Conservation (phyloP, 2,797 vertebrate genomes). For the Notamacropus eugenii region DNA sequence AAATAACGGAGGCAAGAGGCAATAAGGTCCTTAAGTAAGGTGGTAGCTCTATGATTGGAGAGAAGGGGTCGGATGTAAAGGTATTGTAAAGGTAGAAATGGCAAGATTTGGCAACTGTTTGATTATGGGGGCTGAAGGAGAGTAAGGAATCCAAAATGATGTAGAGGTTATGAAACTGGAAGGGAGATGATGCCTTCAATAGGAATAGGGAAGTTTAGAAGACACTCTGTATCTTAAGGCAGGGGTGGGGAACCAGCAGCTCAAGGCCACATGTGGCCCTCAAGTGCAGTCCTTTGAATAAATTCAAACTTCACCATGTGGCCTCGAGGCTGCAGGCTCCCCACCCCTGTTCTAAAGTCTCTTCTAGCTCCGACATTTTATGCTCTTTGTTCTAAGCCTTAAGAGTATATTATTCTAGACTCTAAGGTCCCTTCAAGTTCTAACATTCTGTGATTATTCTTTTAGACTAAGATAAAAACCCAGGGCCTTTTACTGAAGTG, state of each 20-base stretch:
- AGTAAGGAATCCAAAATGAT: neutral
- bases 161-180: neutral
- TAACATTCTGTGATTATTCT: neutral
- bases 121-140: neutral
- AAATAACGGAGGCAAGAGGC: neutral
- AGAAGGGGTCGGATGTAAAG: neutral
- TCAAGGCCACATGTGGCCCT: too few species aligned
- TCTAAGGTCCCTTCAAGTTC: neutral
- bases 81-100: neutral
- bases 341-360: neutral
- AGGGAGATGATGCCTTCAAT: neutral
- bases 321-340: too few species aligned
- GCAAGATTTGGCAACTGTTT: neutral
- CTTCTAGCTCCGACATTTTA: neutral
- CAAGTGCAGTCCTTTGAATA: too few species aligned
- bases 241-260: too few species aligned
- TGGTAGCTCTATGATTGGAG: neutral
- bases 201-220: neutral
- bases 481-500: neutral
- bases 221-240: neutral
- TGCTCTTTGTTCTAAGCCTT: neutral
- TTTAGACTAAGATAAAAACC: neutral
- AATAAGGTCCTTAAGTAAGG: neutral
- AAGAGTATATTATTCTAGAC: neutral
- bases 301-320: too few species aligned